Conservation (phyloP, 2,888 invertebrate species). For the Drosophila meridionalis region DNA sequence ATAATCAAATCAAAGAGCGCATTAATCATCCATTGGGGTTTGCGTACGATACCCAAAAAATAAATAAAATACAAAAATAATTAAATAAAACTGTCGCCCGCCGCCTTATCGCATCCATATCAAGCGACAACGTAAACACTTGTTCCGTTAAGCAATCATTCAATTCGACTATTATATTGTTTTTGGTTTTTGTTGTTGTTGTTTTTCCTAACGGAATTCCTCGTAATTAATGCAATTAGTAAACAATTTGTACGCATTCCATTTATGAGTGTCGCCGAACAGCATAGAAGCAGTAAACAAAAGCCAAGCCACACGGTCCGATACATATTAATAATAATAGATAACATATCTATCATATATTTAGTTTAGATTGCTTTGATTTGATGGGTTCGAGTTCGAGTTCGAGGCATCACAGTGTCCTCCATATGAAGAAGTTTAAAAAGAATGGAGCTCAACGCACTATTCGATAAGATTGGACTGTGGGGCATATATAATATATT, state of each 20-base stretch:
- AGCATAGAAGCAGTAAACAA: slow-evolving; percentile 27
- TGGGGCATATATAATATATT: slow-evolving; percentile 17
- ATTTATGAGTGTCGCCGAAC: slow-evolving; percentile 35
- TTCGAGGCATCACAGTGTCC: slow-evolving; percentile 38
- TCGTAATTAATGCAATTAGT: slow-evolving; percentile 69
- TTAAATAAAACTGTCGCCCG: slow-evolving; percentile 16
- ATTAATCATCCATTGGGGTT: slow-evolving; percentile 50
- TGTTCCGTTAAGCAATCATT: slow-evolving; percentile 41
- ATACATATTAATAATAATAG: slow-evolving; percentile 25
- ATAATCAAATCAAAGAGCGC: slow-evolving; percentile 16
- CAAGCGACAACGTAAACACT: slow-evolving; percentile 38
- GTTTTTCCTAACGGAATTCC: slow-evolving; percentile 37
- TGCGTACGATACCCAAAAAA: slow-evolving; percentile 17
- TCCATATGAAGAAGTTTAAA: slow-evolving; percentile 4
- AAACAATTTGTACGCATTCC: slow-evolving; percentile 66
- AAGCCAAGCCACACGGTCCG: slow-evolving; percentile 5
- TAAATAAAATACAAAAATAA: not conserved
- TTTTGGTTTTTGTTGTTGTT: slow-evolving; percentile 16
- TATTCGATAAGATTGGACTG: slow-evolving; percentile 44
- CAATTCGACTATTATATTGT: slow-evolving; percentile 27
- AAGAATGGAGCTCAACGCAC: slow-evolving; percentile 17
- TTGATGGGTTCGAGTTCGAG: slow-evolving; percentile 37
- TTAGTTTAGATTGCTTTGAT: slow-evolving; percentile 19
- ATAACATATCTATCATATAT: slow-evolving; percentile 32
- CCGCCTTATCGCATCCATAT: slow-evolving; percentile 30